phyloP scores from a whole-genome alignment of 2,113 vertebrate genomes.

The Thamnophis sirtalis region DNA sequence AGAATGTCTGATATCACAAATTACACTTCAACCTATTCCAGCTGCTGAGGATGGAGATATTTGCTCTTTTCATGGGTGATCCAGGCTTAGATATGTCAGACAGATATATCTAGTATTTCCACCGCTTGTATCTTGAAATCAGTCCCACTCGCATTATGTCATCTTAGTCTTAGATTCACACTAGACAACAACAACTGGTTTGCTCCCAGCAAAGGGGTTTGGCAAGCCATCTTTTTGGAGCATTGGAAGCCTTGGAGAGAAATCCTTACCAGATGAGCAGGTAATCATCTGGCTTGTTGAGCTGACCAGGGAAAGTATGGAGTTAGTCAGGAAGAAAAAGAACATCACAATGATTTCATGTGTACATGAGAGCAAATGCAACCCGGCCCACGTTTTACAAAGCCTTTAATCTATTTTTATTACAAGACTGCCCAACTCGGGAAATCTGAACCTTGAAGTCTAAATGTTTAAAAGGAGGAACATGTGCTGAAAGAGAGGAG shows the following conservation, averaged over 20 bases:
- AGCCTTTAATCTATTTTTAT: conserved; percentile 15
- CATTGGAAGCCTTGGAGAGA: not conserved
- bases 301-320: not conserved
- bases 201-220: conserved; percentile 7
- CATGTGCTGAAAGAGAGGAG: not conserved
- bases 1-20: not conserved
- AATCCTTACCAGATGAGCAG: not conserved
- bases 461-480: conserved; percentile 7
- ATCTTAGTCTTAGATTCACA: not conserved
- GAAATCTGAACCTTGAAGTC: conserved; percentile 4
- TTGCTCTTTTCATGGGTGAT: not conserved
- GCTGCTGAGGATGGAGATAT: not conserved
- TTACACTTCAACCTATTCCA: not conserved
- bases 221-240: not conserved
- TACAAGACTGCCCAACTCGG: not conserved
- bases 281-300: conserved; percentile 10
- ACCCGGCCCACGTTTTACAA: not conserved
- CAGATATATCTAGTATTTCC: not conserved
- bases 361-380: not conserved
- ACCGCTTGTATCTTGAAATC: conserved; percentile 6
- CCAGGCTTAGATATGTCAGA: not conserved
- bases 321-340: not conserved
- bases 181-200: not conserved
- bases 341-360: not conserved
- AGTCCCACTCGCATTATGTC: conserved; percentile 26